Conservation (phyloP, 2,113 vertebrate genomes). For the Galeopterus variegatus region DNA sequence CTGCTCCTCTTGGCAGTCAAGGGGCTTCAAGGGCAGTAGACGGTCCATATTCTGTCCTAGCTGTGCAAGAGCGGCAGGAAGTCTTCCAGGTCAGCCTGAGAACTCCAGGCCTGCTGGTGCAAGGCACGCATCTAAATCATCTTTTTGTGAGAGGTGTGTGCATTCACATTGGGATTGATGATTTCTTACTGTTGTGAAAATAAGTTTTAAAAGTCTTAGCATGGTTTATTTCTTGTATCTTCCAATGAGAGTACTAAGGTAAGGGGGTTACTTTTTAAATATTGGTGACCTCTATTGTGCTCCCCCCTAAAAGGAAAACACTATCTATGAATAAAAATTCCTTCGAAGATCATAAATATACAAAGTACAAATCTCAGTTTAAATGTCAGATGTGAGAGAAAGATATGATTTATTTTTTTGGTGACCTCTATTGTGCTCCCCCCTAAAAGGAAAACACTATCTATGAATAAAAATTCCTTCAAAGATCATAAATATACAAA, state of each 20-base stretch:
- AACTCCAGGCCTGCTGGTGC: not conserved
- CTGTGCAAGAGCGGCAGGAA: not conserved
- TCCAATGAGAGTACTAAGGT: not conserved
- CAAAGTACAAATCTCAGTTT: not conserved
- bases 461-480: not conserved
- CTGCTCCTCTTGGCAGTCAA: not conserved
- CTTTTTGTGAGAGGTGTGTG: not conserved
- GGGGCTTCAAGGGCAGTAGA: fast-evolving
- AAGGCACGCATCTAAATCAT: fast-evolving
- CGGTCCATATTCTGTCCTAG: fast-evolving
- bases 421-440: not conserved
- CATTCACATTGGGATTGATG: not conserved
- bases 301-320: not conserved
- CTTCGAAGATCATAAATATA: not conserved
- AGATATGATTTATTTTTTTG: not conserved
- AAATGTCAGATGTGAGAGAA: not conserved
- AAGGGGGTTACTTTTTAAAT: not conserved
- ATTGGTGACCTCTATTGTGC: not conserved
- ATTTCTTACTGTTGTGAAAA: not conserved
- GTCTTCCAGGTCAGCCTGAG: not conserved
- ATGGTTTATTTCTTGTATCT: not conserved
- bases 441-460: not conserved
- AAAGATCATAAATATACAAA: not conserved
- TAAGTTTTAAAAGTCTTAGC: not conserved
- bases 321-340: not conserved